Conservation (phyloP, 2,797 vertebrate genomes). For the Rhinichthys osculus region DNA sequence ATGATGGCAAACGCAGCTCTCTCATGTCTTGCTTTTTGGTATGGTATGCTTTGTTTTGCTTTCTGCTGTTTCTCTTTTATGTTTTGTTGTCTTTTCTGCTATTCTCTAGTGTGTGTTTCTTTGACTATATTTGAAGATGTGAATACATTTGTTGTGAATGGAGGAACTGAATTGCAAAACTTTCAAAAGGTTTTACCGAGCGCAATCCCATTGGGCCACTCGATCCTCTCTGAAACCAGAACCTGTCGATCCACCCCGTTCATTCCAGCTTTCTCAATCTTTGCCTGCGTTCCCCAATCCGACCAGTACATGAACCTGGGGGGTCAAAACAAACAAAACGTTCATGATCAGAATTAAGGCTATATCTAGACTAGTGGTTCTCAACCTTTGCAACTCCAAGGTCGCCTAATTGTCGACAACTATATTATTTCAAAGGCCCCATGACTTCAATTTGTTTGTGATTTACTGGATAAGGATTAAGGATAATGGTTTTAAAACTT, state of each 20-base stretch:
- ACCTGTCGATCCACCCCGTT: slow-evolving; percentile 90
- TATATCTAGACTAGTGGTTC: neutral
- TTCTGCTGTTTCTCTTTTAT: slow-evolving; percentile 15
- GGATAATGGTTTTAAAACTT: neutral
- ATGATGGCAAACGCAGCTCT: slow-evolving; percentile 11
- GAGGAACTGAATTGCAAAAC: neutral
- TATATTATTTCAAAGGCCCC: neutral
- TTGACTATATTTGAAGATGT: slow-evolving; percentile 24
- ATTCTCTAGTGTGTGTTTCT: slow-evolving; percentile 20
- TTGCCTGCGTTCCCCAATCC: slow-evolving; percentile 94
- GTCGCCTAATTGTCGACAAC: neutral
- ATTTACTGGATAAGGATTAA: neutral
- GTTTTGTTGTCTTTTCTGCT: slow-evolving; percentile 9
- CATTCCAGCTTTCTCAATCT: slow-evolving; percentile 96
- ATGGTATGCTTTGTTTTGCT: slow-evolving; percentile 15
- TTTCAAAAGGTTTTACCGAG: slow-evolving; percentile 82
- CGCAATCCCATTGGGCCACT: slow-evolving; percentile 98
- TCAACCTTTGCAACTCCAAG: neutral
- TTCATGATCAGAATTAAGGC: neutral
- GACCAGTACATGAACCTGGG: slow-evolving; percentile 98
- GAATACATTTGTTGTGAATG: slow-evolving; percentile 22
- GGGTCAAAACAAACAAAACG: slow-evolving; percentile 2
- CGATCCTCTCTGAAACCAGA: slow-evolving; percentile 92
- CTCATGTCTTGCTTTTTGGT: slow-evolving; percentile 26
- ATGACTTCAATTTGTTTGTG: neutral